A percentile compares a stretch with the other conserved stretches of the same genome.
Evolutionary conservation across 2,888 invertebrate species (phyloP).

Genomic region (Eilema caniola): DNA sequence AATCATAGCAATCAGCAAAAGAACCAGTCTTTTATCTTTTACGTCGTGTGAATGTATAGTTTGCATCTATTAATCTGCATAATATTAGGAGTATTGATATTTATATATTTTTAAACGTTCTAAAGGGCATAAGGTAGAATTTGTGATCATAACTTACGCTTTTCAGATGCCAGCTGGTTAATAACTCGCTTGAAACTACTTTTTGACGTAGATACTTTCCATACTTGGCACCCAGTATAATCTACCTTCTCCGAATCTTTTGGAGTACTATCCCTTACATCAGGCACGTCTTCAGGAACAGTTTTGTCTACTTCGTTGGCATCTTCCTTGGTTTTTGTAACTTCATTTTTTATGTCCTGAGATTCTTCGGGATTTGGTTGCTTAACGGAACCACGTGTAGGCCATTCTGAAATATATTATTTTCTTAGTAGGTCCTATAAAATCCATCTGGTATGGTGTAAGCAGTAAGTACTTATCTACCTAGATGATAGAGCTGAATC

Average conservation of each 20-base stretch:
- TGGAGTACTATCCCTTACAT: constrained; percentile 36
- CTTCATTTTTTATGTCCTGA: constrained; percentile 43
- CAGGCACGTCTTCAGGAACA: constrained; percentile 43
- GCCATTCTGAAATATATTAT: constrained; percentile 70
- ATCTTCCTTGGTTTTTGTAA: constrained; percentile 36
- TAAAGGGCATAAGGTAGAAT: not conserved
- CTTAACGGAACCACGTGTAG: constrained; percentile 71
- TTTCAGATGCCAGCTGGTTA: constrained; percentile 70
- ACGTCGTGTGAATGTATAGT: too few relatives aligned
- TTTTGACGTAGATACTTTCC: constrained; percentile 88
- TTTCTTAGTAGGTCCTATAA: constrained; percentile 17
- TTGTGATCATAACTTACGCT: constrained; percentile 64
- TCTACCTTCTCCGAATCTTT: constrained; percentile 77
- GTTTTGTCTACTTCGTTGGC: constrained; percentile 32
- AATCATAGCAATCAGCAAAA: too few relatives aligned
- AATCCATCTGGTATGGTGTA: too few relatives aligned
- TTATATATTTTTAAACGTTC: too few relatives aligned
- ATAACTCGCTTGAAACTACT: constrained; percentile 73
- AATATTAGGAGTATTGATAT: not conserved
- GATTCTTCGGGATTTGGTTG: constrained; percentile 63
- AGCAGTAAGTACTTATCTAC: too few relatives aligned
- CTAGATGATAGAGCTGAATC: too few relatives aligned
- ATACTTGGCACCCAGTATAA: constrained; percentile 92
- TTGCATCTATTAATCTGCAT: too few relatives aligned
- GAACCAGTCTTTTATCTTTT: too few relatives aligned